Conservation (phyloP, 2,113 vertebrate species). For the Cephalopholis sonnerati region DNA sequence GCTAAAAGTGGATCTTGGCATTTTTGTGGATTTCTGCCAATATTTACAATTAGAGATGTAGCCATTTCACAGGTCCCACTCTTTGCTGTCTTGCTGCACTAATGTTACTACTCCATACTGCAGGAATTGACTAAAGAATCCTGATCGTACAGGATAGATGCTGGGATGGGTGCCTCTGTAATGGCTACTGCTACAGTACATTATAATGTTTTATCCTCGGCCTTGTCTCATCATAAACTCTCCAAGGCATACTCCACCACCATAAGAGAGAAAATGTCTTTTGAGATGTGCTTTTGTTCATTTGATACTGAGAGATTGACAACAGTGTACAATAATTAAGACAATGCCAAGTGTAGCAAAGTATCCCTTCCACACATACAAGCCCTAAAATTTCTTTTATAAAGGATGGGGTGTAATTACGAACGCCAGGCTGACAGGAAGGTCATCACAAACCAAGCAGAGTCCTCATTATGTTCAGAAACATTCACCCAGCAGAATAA, state of each 20-base stretch:
- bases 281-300: constrained; percentile 28
- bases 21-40: constrained; percentile 64
- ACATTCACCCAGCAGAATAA: constrained; percentile 18
- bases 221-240: constrained; percentile 35
- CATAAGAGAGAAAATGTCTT: constrained; percentile 18
- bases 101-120: constrained; percentile 17
- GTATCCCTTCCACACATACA: neutral
- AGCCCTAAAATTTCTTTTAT: constrained; percentile 6
- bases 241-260: constrained; percentile 6
- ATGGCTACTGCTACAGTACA: constrained; percentile 50
- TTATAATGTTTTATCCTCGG: constrained; percentile 33
- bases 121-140: constrained; percentile 20
- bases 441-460: neutral
- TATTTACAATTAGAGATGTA: constrained; percentile 58
- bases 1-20: constrained; percentile 66
- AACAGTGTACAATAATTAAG: constrained; percentile 4
- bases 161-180: constrained; percentile 47
- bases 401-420: neutral
- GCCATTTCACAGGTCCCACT: constrained; percentile 58
- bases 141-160: constrained; percentile 2
- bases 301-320: constrained; percentile 20
- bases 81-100: constrained; percentile 19
- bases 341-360: constrained; percentile 60
- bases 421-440: neutral
- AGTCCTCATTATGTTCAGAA: constrained; percentile 2